Percentiles rank a stretch among this genome's conserved stretches.
Conservation (phyloP, 2,797 vertebrate species). For the Echeneis naucrates region DNA sequence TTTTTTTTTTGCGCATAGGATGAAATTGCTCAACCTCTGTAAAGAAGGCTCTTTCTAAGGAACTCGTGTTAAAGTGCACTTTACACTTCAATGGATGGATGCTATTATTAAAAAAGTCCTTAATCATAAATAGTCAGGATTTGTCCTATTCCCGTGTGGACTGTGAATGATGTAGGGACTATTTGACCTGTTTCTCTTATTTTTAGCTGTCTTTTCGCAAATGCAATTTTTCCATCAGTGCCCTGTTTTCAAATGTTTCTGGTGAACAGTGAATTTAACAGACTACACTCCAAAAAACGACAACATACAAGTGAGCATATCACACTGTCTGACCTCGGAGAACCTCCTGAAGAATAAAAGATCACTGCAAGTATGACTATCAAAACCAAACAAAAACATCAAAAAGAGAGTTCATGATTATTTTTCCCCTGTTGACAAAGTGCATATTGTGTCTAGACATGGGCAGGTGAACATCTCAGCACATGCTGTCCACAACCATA, state of each 20-base stretch:
- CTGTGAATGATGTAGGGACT: slow-evolving; percentile 48
- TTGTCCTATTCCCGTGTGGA: slow-evolving; percentile 51
- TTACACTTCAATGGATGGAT: slow-evolving; percentile 62
- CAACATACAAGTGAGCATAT: slow-evolving; percentile 53
- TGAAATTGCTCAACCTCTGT: slow-evolving; percentile 40
- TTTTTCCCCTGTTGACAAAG: slow-evolving; percentile 60
- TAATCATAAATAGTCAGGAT: slow-evolving; percentile 57
- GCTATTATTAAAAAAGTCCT: slow-evolving; percentile 43
- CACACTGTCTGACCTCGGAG: slow-evolving; percentile 51
- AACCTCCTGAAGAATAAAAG: slow-evolving; percentile 22
- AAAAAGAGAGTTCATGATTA: slow-evolving; percentile 41
- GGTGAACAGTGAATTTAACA: slow-evolving; percentile 51
- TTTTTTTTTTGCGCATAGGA: slow-evolving; percentile 52
- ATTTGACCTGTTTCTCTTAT: slow-evolving; percentile 29
- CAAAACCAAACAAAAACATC: slow-evolving; percentile 51
- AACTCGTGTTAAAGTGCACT: slow-evolving; percentile 70
- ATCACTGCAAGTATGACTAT: slow-evolving; percentile 61
- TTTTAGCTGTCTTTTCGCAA: slow-evolving; percentile 17
- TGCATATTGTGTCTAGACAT: slow-evolving; percentile 67
- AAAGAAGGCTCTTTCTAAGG: slow-evolving; percentile 24
- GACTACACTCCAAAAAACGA: slow-evolving; percentile 48
- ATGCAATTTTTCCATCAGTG: slow-evolving; percentile 42
- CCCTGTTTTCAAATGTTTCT: slow-evolving; percentile 43
- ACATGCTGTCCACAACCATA: slow-evolving; percentile 50
- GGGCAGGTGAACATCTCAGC: slow-evolving; percentile 47